Conservation (phyloP, 2,888 invertebrate genomes). For the Nebria brevicollis region DNA sequence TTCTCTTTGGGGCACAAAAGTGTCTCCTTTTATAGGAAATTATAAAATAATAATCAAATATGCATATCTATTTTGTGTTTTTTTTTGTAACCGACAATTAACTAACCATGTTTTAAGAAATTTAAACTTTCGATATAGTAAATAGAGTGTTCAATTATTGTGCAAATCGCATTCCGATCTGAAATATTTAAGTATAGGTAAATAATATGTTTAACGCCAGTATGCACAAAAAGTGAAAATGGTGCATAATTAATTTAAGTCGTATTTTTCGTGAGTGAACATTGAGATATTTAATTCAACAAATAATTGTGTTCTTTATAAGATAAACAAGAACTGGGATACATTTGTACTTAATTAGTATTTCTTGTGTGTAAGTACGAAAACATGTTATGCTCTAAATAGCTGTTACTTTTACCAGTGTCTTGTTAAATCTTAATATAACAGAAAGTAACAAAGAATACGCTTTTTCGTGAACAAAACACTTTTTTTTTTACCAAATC, state of each 20-base stretch:
- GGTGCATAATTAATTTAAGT: not conserved
- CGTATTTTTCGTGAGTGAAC: not conserved
- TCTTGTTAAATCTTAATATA: conserved; percentile 5
- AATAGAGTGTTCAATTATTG: not conserved
- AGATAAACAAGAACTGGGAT: not conserved
- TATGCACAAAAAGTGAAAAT: not conserved
- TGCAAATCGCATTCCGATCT: not conserved
- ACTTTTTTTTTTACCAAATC: not conserved
- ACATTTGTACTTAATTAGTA: not conserved
- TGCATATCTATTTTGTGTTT: too few species aligned
- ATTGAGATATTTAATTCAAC: not conserved
- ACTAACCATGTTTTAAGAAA: not conserved
- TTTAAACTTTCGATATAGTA: not conserved
- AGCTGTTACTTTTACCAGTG: conserved; percentile 10
- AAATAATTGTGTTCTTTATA: not conserved
- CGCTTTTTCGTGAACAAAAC: not conserved
- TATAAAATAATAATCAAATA: too few species aligned
- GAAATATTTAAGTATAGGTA: conserved; percentile 1
- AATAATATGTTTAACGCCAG: not conserved
- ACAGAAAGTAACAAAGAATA: not conserved
- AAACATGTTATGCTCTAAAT: conserved; percentile 19
- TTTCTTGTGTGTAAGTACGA: not conserved
- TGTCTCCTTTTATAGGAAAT: too few species aligned
- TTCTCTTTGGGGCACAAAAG: too few species aligned
- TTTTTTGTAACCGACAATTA: too few species aligned